phyloP scores from a whole-genome alignment of 2,888 invertebrate species.

The Biston betularia region DNA sequence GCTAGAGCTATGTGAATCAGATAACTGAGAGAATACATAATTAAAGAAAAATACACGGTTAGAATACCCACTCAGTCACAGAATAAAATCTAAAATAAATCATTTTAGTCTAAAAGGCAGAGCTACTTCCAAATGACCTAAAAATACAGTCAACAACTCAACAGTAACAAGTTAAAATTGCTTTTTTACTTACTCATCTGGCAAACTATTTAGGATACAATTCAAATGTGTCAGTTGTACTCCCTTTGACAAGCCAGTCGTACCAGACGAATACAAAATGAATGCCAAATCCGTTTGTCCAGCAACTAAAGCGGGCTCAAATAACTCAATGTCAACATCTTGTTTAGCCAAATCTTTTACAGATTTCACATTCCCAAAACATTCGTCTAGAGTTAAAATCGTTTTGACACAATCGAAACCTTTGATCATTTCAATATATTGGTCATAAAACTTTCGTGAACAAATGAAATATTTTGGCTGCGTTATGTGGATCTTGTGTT shows the following conservation, averaged over 20 bases:
- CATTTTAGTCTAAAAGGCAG: too few relatives aligned
- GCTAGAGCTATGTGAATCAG: too few relatives aligned
- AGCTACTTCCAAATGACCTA: too few relatives aligned
- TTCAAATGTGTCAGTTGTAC: constrained; percentile 88
- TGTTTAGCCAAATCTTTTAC: constrained; percentile 55
- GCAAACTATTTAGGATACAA: constrained; percentile 69
- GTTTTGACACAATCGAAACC: constrained; percentile 60
- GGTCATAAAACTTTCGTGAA: constrained; percentile 81
- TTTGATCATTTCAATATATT: constrained; percentile 60
- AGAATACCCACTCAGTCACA: too few relatives aligned
- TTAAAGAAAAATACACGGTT: too few relatives aligned
- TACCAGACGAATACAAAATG: constrained; percentile 89
- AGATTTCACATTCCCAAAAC: constrained; percentile 48
- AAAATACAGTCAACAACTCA: too few relatives aligned
- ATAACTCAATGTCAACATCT: constrained; percentile 58
- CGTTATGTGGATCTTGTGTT: constrained; percentile 88
- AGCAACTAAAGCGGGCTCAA: constrained; percentile 78
- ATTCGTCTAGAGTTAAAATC: constrained; percentile 61
- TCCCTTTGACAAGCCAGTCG: constrained; percentile 89
- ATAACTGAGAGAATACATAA: too few relatives aligned
- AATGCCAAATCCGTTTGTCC: constrained; percentile 65
- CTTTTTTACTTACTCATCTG: constrained; percentile 62
- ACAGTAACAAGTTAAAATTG: too few relatives aligned
- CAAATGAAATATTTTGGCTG: constrained; percentile 89
- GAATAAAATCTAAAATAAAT: too few relatives aligned